Conservation (phyloP, 2,888 invertebrate species). For the Thymelicus acteon region DNA sequence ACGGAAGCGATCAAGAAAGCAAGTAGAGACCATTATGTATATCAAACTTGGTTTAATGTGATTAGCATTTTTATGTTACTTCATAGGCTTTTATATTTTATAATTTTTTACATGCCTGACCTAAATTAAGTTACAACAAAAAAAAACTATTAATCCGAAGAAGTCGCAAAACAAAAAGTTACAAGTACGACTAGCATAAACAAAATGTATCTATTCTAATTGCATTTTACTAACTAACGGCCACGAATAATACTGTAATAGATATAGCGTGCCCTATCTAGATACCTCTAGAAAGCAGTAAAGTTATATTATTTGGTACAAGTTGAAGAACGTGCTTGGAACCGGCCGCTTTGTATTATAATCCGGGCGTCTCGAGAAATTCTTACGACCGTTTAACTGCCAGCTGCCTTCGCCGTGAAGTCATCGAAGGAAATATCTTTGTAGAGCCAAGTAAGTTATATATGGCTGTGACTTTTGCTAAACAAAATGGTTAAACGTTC, state of each 20-base stretch:
- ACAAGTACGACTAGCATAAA: not conserved
- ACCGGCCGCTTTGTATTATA: slow-evolving; percentile 14
- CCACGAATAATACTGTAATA: no score
- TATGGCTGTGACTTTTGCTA: not conserved
- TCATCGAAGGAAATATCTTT: slow-evolving; percentile 24
- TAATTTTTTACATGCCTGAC: no score
- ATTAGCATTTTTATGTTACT: no score
- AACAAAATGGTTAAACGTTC: not conserved
- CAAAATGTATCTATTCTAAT: slow-evolving; percentile 3
- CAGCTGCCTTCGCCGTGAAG: slow-evolving; percentile 19
- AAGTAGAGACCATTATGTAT: no score
- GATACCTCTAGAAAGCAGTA: slow-evolving; percentile 22
- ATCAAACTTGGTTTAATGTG: no score
- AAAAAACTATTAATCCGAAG: no score
- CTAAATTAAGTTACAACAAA: no score
- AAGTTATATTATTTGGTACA: slow-evolving; percentile 13
- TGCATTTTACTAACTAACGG: not conserved
- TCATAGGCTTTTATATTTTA: no score
- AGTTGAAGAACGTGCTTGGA: slow-evolving; percentile 19
- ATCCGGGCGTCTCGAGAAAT: slow-evolving; percentile 12
- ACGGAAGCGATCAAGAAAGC: no score
- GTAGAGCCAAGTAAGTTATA: slow-evolving; percentile 8
- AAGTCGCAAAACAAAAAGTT: no score
- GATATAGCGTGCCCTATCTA: slow-evolving; percentile 17
- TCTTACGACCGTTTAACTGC: slow-evolving; percentile 10